Conservation (phyloP, 2,888 invertebrate species). For the Eupithecia subfuscata region DNA sequence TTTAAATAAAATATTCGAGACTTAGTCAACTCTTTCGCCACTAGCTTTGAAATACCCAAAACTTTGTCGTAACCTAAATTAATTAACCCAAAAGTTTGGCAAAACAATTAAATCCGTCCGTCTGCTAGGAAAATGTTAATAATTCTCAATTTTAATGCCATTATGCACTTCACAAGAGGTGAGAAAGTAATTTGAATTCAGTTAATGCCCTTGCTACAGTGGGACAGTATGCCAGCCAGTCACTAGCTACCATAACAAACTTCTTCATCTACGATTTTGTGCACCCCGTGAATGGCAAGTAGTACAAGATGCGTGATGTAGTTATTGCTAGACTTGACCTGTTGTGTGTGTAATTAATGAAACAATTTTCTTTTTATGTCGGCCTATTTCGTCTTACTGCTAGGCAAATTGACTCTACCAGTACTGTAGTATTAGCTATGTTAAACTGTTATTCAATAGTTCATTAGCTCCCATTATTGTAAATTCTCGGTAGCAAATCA, state of each 20-base stretch:
- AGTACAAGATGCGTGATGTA: background rate
- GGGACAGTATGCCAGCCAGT: conserved; percentile 9
- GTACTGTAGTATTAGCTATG: background rate
- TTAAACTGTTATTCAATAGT: background rate
- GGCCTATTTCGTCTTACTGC: background rate
- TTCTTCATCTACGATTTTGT: no score
- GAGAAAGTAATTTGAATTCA: conserved; percentile 80
- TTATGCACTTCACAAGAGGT: conserved; percentile 80
- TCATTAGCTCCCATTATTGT: background rate
- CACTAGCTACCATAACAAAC: background rate
- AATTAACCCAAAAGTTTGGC: conserved; percentile 45
- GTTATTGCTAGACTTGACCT: background rate
- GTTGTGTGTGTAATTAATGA: background rate
- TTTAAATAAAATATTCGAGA: conserved; percentile 19
- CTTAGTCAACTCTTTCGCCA: conserved; percentile 19
- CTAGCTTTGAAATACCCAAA: conserved; percentile 21
- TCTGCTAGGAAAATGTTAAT: conserved; percentile 63
- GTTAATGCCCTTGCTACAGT: conserved; percentile 56
- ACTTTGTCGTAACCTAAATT: conserved; percentile 37
- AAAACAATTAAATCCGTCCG: conserved; percentile 44
- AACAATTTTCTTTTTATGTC: background rate
- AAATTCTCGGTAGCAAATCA: background rate
- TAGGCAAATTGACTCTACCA: background rate
- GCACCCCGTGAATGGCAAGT: background rate
- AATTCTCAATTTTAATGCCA: conserved; percentile 75